Percentiles rank a stretch among this genome's conserved stretches.
Evolutionary conservation across 1,140 invertebrate species (phyloP).

Genomic region (Trichonephila inaurata): DNA sequence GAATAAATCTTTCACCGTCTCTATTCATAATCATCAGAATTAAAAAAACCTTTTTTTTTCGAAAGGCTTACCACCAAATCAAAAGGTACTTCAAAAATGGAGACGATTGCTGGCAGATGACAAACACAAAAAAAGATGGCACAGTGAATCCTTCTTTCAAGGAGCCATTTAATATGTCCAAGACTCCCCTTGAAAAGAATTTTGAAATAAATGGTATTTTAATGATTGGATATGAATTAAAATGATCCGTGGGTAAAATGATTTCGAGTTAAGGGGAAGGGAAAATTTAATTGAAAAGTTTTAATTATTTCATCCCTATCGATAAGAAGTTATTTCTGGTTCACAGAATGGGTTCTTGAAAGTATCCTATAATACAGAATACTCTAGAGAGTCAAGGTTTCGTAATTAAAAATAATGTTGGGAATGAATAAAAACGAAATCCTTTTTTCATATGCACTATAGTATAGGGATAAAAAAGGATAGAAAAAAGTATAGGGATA

Average conservation of each 20-base stretch:
- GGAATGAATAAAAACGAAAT: neutral
- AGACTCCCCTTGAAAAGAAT: neutral
- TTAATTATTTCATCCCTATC: slow-evolving; percentile 59
- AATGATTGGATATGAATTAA: slow-evolving; percentile 24
- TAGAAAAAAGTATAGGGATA: neutral
- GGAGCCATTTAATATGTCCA: slow-evolving; percentile 32
- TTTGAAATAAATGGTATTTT: slow-evolving; percentile 68
- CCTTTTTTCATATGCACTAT: neutral
- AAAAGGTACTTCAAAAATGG: slow-evolving; percentile 20
- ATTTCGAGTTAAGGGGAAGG: slow-evolving; percentile 1
- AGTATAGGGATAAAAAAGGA: neutral
- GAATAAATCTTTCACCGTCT: neutral
- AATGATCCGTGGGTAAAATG: neutral
- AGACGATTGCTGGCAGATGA: neutral
- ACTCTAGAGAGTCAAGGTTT: neutral
- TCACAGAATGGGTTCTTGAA: neutral
- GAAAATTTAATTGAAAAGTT: slow-evolving; percentile 68
- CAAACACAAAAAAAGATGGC: neutral
- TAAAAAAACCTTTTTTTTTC: neutral
- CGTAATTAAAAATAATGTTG: slow-evolving; percentile 33
- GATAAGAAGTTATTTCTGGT: neutral
- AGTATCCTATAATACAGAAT: neutral
- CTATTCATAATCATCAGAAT: neutral
- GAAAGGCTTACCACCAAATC: slow-evolving; percentile 6
- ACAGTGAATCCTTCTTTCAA: neutral